phyloP scores from a whole-genome alignment of 64 coral and sea anemone genomes.

The Porites australiensis region DNA sequence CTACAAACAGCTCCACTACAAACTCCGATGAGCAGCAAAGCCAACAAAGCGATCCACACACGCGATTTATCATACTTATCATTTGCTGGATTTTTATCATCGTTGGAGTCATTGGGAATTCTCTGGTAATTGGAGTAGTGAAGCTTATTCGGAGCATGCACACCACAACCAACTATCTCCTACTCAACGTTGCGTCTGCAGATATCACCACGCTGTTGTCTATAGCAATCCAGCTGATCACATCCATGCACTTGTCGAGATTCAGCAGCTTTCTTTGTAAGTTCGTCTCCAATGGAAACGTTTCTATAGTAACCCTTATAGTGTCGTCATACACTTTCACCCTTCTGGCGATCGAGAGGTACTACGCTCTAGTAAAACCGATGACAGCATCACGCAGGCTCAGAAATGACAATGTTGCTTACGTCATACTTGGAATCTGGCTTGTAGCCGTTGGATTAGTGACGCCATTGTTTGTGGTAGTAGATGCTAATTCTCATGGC shows the following conservation, averaged over 20 bases:
- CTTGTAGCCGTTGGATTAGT: conserved; percentile 39
- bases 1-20: not conserved
- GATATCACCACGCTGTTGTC: conserved; percentile 61
- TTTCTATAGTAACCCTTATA: conserved; percentile 49
- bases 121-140: conserved; percentile 53
- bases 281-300: conserved; percentile 32
- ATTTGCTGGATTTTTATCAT: conserved; percentile 20
- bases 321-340: conserved; percentile 68
- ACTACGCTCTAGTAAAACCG: conserved; percentile 76
- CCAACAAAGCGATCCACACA: not conserved
- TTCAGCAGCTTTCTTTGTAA: conserved; percentile 68
- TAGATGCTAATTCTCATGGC: not conserved
- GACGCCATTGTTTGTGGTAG: conserved; percentile 59
- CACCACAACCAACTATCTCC: conserved; percentile 74
- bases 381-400: conserved; percentile 49
- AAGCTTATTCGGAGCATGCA: conserved; percentile 35
- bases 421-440: conserved; percentile 70
- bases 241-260: not conserved
- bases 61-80: not conserved
- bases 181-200: conserved; percentile 78
- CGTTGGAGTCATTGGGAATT: conserved; percentile 58
- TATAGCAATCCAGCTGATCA: conserved; percentile 43
- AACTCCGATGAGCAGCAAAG: not conserved
- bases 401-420: conserved; percentile 52
- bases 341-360: conserved; percentile 72